These are phyloP conservation scores for Pristis pectinata DNA, from an alignment of 2,797 vertebrate genomes.

Conservation along the genomic window DNA sequence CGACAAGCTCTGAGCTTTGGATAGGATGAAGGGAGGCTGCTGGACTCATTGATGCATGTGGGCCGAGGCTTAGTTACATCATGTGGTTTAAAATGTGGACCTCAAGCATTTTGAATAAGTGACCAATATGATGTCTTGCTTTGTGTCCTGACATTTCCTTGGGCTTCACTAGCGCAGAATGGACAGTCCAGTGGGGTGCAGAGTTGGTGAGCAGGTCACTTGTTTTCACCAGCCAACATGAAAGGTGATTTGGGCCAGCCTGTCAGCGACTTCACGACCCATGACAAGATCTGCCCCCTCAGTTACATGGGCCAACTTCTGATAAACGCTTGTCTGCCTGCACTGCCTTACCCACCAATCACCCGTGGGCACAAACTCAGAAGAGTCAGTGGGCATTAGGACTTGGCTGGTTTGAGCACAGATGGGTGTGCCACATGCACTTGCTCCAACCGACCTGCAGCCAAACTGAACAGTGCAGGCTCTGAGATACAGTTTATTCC, in stretches of 20 bases:
- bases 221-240: background rate
- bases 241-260: background rate
- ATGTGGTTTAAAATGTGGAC: background rate
- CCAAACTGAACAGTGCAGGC: background rate
- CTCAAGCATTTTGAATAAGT: background rate
- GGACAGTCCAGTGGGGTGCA: background rate
- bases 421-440: background rate
- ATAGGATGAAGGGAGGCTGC: too few species aligned
- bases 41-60: background rate
- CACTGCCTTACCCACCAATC: background rate
- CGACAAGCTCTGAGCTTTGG: background rate
- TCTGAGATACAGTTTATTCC: background rate
- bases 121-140: background rate
- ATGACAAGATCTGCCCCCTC: background rate
- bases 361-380: background rate
- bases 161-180: background rate
- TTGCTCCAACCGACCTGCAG: background rate
- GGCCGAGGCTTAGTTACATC: background rate
- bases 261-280: too few species aligned
- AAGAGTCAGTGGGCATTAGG: background rate
- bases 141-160: background rate
- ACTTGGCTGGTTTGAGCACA: background rate
- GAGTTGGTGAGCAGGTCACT: background rate
- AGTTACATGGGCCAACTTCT: background rate
- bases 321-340: background rate